Evolutionary conservation across 2,797 vertebrate genomes (phyloP).

Genomic region (Morelia viridis): DNA sequence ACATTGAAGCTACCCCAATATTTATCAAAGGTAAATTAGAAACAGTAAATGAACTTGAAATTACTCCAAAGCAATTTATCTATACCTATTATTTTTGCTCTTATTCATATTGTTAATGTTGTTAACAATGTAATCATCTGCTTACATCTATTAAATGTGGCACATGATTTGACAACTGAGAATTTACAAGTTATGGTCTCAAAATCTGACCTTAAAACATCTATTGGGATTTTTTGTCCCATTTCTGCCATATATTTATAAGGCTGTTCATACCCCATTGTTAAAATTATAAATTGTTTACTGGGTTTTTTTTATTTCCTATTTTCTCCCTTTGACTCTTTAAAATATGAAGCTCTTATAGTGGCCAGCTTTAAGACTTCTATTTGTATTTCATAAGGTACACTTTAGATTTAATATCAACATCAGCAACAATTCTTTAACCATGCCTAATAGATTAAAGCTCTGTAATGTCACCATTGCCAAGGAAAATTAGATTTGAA

Average conservation of each 20-base stretch:
- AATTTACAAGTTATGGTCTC: background rate
- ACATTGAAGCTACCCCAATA: conserved; percentile 60
- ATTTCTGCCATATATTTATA: background rate
- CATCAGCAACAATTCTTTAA: background rate
- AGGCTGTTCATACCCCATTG: background rate
- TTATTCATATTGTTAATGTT: background rate
- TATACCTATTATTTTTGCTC: conserved; percentile 8
- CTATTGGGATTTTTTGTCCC: background rate
- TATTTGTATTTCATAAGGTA: background rate
- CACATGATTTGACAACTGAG: background rate
- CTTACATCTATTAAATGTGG: conserved; percentile 9
- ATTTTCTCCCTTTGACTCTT: background rate
- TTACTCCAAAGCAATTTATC: conserved; percentile 25
- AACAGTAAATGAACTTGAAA: conserved; percentile 55
- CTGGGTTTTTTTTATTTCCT: background rate
- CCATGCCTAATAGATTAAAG: background rate
- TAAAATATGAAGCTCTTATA: background rate
- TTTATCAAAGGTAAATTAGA: conserved; percentile 61
- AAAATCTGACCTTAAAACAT: background rate
- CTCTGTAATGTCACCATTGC: background rate
- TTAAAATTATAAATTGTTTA: background rate
- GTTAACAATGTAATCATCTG: conserved; percentile 24
- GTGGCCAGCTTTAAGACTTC: background rate
- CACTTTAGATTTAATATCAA: background rate
- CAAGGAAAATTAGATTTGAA: background rate